Conservation (phyloP, 2,888 invertebrate species). For the Myopa tessellatipennis region DNA sequence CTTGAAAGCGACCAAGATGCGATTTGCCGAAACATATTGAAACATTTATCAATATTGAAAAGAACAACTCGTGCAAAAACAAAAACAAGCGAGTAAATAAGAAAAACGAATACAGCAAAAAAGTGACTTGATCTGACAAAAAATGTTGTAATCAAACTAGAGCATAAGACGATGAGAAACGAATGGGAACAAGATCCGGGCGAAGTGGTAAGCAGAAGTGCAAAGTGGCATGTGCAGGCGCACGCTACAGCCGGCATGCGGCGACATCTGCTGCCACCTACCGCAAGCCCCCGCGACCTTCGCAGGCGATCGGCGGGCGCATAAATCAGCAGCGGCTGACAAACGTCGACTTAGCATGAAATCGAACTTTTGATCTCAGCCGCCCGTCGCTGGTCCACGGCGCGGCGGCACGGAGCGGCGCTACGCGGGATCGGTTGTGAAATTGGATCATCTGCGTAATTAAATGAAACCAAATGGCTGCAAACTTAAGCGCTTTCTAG, state of each 20-base stretch:
- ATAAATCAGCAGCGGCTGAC: slow-evolving; percentile 53
- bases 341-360: slow-evolving; percentile 65
- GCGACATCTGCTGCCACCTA: slow-evolving; percentile 1
- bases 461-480: slow-evolving; percentile 65
- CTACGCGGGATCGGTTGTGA: slow-evolving; percentile 38
- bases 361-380: slow-evolving; percentile 63
- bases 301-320: slow-evolving; percentile 52
- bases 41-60: slow-evolving; percentile 45
- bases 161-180: slow-evolving; percentile 24
- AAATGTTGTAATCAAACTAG: slow-evolving; percentile 43
- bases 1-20: slow-evolving; percentile 29
- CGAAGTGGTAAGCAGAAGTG: slow-evolving; percentile 19
- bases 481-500: slow-evolving; percentile 24
- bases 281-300: slow-evolving; percentile 27
- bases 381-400: slow-evolving; percentile 19
- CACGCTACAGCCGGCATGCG: slow-evolving; percentile 10
- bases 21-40: slow-evolving; percentile 43
- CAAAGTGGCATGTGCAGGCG: neutral
- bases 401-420: slow-evolving; percentile 51
- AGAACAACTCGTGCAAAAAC: slow-evolving; percentile 23
- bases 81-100: neutral
- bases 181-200: neutral
- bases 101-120: neutral
- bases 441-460: slow-evolving; percentile 48
- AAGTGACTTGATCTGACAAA: neutral